phyloP scores from a whole-genome alignment of 2,888 invertebrate species.

The Xanthorhoe spadicearia region DNA sequence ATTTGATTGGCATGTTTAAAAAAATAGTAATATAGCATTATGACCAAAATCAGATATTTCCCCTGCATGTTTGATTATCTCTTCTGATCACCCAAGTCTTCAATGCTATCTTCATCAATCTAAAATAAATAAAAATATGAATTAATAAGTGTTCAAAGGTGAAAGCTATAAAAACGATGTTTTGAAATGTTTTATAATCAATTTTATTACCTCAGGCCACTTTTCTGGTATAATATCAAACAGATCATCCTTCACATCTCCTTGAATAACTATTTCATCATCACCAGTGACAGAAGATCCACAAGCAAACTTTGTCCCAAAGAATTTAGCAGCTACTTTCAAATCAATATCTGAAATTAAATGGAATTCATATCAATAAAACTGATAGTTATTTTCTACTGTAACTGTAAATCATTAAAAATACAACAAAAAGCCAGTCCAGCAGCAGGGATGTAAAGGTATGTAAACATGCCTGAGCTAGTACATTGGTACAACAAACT shows the following conservation, averaged over 20 bases:
- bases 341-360: constrained; percentile 94
- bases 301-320: constrained; percentile 98
- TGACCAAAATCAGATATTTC: constrained; percentile 37
- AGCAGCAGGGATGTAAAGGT: background rate
- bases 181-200: background rate
- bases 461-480: no score
- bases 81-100: constrained; percentile 96
- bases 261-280: constrained; percentile 99
- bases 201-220: constrained; percentile 93
- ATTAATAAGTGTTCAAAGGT: background rate
- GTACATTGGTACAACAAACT: no score
- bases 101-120: constrained; percentile 95
- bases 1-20: background rate
- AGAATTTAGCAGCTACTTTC: constrained; percentile 98
- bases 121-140: constrained; percentile 34
- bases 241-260: constrained; percentile 99
- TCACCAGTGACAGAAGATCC: constrained; percentile 99
- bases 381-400: background rate
- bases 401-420: background rate
- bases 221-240: constrained; percentile 99
- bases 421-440: background rate
- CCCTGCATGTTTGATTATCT: constrained; percentile 85
- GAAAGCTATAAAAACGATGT: background rate
- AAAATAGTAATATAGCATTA: constrained; percentile 52
- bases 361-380: background rate